Percentiles rank a stretch among this genome's conserved stretches.
Conservation (phyloP, 2,797 vertebrate genomes). For the Erithacus rubecula region DNA sequence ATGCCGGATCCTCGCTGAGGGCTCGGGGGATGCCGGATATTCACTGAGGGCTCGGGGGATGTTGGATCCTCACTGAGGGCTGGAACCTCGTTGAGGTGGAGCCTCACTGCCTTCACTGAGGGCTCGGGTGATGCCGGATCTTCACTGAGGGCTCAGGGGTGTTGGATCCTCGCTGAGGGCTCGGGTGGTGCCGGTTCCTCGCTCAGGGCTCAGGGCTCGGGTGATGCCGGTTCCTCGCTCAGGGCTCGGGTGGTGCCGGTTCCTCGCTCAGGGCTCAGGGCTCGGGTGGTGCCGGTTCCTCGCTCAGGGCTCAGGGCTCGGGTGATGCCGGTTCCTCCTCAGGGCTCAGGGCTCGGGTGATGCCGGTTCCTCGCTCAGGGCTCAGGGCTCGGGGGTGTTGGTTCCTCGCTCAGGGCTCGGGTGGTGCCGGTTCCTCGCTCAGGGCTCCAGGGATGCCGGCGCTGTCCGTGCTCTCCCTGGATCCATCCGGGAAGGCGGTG, state of each 20-base stretch:
- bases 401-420: neutral
- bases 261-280: too few species aligned
- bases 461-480: fast-evolving
- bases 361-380: neutral
- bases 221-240: neutral
- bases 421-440: fast-evolving
- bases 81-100: neutral
- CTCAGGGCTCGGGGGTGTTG: too few species aligned
- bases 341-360: neutral
- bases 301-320: too few species aligned
- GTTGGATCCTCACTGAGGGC: too few species aligned
- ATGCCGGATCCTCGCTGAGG: neutral
- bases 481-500: neutral
- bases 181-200: too few species aligned
- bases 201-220: neutral
- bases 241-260: too few species aligned
- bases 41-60: neutral
- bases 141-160: neutral
- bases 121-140: too few species aligned
- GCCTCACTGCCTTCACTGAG: too few species aligned
- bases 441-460: neutral
- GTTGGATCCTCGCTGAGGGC: too few species aligned
- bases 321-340: too few species aligned
- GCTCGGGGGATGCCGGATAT: neutral
- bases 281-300: neutral